These are phyloP conservation scores for Ctenopoma kingsleyae DNA, from an alignment of 2,797 vertebrate species.

Conservation along the genomic window DNA sequence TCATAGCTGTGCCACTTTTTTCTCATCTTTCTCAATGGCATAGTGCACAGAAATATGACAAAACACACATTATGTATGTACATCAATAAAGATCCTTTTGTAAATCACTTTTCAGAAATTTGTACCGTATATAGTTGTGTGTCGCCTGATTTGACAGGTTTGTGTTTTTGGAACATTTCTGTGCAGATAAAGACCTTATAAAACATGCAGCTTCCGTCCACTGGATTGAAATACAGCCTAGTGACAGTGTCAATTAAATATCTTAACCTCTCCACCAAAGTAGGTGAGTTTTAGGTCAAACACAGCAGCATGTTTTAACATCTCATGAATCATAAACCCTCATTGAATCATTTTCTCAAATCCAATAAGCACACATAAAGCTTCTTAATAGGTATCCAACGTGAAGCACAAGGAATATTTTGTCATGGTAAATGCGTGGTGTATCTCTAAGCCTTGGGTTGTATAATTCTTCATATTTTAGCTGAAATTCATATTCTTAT, in stretches of 20 bases:
- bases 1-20: not conserved
- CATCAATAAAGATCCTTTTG: not conserved
- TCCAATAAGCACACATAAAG: not conserved
- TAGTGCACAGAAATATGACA: not conserved
- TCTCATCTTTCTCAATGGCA: not conserved
- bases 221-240: conserved; percentile 3
- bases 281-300: conserved; percentile 7
- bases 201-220: not conserved
- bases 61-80: conserved; percentile 1
- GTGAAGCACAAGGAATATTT: conserved; percentile 1
- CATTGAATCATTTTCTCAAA: conserved; percentile 1
- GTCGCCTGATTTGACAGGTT: conserved; percentile 2
- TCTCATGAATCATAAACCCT: conserved; percentile 14
- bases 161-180: not conserved
- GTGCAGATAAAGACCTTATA: not conserved
- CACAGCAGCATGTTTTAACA: conserved; percentile 1
- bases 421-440: not conserved
- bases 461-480: conserved; percentile 17
- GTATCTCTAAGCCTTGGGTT: not conserved
- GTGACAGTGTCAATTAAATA: conserved; percentile 4
- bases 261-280: not conserved
- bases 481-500: conserved; percentile 6
- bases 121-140: not conserved
- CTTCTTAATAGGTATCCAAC: conserved; percentile 1
- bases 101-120: too few relatives aligned